phyloP scores from a whole-genome alignment of 2,113 vertebrate genomes.

The Elaphurus davidianus region DNA sequence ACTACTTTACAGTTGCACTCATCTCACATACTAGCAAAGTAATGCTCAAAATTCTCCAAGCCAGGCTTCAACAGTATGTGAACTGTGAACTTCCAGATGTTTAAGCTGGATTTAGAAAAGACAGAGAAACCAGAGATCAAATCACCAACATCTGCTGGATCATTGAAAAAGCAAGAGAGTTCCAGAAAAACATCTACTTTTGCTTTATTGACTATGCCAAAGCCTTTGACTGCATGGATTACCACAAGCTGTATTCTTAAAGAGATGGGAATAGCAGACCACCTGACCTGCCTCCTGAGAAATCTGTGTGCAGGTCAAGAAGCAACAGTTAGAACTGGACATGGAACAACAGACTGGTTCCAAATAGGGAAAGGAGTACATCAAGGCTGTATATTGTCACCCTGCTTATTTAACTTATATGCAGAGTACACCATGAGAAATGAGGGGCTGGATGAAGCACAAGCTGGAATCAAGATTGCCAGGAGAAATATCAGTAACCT shows the following conservation, averaged over 20 bases:
- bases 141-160: too few relatives aligned
- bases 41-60: too few relatives aligned
- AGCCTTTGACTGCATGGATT: neutral
- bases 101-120: too few relatives aligned
- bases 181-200: neutral
- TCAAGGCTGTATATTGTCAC: neutral
- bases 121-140: too few relatives aligned
- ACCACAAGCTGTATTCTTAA: neutral
- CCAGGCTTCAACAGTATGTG: too few relatives aligned
- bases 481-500: neutral
- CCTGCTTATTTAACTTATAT: neutral
- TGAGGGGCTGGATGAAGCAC: rapidly evolving
- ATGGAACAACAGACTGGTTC: neutral
- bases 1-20: too few relatives aligned
- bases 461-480: neutral
- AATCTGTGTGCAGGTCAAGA: neutral
- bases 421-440: neutral
- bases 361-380: neutral
- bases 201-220: neutral
- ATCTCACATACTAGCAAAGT: too few relatives aligned
- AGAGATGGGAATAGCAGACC: neutral
- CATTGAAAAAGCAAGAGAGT: too few relatives aligned
- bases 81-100: too few relatives aligned
- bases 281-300: neutral
- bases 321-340: neutral